Base-by-base conservation (phyloP, 2,888 invertebrate genomes). In the Nemurella pictetii region DNA sequence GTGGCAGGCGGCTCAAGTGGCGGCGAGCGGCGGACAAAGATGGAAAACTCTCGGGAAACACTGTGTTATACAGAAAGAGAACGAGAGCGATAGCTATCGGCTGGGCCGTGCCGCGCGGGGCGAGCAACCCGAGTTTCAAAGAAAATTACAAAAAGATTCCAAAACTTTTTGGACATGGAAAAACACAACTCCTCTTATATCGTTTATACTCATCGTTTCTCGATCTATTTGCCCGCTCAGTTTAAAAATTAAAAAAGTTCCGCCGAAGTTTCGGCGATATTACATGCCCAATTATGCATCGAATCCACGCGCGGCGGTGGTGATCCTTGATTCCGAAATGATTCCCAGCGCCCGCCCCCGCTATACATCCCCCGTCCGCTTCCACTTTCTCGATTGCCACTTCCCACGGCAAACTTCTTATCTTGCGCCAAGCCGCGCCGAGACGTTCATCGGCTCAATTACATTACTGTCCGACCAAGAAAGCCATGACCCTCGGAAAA, bases 401-500 rank as follows among this genome's bases (percentile, higher is more conserved):
- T 75, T 75, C 26, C 27, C 55, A 20, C n/a, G n/a, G 55, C 2
- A 55, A 55, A 55, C 55, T 12, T n/a, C n/a, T n/a, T n/a, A n/a
- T n/a, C n/a, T n/a, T 55, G 3, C 5, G 3, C 55, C 55, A 7
- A 7, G 55, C 55, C 55, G 9, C 20, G 9, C 55, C 55, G 15
- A 55, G 55, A n/a, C 75, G 75, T 75, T 35, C 80, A 80, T 80
- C 80, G 80, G 7, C 80, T 80, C 80, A 35, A 80, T 80, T 80
- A 80, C 80, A 80, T 80, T 80, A 80, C 80, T 77, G 80, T 80
- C 35, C 80, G 30, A n/a, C 80, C 35, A 25, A 80, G 80, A 30
- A 80, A 32, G 80, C 35, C 80, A 26, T 80, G 35, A n/a, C 32
- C 36, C 80, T n/a, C 0, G 35, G 78, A 29, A 27, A 78, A 78